Base-by-base conservation (phyloP, 64 coral and sea anemone species). In the Actinia equina region DNA sequence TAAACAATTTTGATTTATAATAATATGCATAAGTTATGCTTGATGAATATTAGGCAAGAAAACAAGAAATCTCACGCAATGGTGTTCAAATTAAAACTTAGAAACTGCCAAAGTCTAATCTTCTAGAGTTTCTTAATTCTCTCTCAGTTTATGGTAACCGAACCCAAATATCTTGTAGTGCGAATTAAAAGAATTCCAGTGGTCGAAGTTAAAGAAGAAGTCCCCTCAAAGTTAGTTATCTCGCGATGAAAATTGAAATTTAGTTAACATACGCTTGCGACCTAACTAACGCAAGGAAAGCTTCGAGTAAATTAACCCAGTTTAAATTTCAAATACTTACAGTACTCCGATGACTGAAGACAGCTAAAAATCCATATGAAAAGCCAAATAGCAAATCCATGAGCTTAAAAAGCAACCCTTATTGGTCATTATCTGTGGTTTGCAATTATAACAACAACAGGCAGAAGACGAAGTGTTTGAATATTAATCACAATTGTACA, bases 401-500 rank as follows among this genome's bases (percentile, higher is more conserved):
- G 69, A 74, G 69, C 69, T 26, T 23, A 69, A 69, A 37, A 37
- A n/a, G 19, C 20, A 6, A 42, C 20, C 25, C 4, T 69, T 69
- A 25, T 37, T 69, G 22, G 25, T 8, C 62, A 65, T 65, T 74
- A 74, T 42, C 25, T 74, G 69, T 3, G 69, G 69, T 74, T 74
- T 41, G 69, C 0, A 8, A 30, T 74, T 74, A 74, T 30, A 74
- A 74, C 69, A 74, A 71, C 67, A 71, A 74, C 23, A 27, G 6
- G 7, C 55, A 12, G 2, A 57, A 10, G 14, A 7, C 69, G 14
- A 13, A 37, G 27, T 74, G 69, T 74, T 74, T 74, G 69, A 74
- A 74, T 74, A 74, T 74, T 74, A 74, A 74, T 74, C 69, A 74
- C 20, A 26, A 74, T 74, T 74, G 69, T 74, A 74, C 69, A 74